These are phyloP conservation scores for Limosa lapponica DNA, from an alignment of 2,797 vertebrate genomes.

Conservation along the genomic window DNA sequence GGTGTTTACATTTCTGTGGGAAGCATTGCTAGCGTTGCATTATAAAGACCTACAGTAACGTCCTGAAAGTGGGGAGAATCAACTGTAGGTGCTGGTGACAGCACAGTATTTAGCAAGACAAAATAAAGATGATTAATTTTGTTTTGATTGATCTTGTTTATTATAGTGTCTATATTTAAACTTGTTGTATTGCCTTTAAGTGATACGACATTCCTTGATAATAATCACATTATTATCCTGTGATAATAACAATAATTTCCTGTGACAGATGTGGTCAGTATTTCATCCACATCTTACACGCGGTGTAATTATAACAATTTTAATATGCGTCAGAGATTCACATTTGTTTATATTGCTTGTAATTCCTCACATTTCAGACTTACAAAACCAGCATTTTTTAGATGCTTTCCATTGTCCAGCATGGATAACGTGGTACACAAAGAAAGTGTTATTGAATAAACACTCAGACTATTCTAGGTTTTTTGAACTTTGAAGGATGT, in stretches of 20 bases:
- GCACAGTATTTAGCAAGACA: not conserved
- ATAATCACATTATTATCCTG: not conserved
- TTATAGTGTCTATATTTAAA: not conserved
- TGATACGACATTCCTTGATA: not conserved
- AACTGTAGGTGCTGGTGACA: not conserved
- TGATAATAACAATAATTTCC: not conserved
- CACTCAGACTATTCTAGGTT: conserved; percentile 29
- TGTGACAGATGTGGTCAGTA: not conserved
- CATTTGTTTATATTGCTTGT: conserved; percentile 12
- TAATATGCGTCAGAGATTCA: not conserved
- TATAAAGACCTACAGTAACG: not conserved
- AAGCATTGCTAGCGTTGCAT: not conserved
- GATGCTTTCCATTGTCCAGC: conserved; percentile 61
- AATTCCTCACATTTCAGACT: conserved; percentile 44
- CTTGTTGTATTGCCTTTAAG: not conserved
- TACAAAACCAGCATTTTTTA: conserved; percentile 59
- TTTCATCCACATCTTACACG: not conserved
- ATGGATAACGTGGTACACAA: conserved; percentile 27
- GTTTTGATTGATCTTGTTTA: not conserved
- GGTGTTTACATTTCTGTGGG: not conserved
- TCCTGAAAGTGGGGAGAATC: not conserved
- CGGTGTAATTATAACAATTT: not conserved
- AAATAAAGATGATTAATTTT: not conserved
- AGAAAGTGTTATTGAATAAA: conserved; percentile 46
- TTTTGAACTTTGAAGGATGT: not conserved